Conservation (phyloP, 2,113 vertebrate genomes). For the Chascanopsetta lugubris region DNA sequence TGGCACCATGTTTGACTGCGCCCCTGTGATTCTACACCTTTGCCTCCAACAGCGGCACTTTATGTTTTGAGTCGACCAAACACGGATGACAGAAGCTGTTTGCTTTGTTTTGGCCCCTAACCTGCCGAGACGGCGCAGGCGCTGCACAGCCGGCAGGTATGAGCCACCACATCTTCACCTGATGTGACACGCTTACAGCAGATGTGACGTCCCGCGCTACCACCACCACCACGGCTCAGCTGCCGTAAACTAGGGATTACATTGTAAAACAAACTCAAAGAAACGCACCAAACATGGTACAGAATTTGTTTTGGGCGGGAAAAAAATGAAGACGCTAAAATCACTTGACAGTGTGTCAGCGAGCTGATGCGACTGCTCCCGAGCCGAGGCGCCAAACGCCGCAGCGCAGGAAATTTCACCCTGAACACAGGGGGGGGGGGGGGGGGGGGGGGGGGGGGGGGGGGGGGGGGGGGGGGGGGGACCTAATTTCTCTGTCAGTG, state of each 20-base stretch:
- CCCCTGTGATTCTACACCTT: not conserved
- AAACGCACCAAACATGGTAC: conserved; percentile 13
- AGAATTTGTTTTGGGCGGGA: conserved; percentile 25
- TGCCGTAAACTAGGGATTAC: conserved; percentile 23
- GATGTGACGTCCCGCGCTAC: conserved; percentile 22
- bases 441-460: too few species aligned
- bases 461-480: too few species aligned
- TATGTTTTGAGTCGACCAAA: conserved; percentile 27
- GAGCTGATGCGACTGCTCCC: conserved; percentile 42
- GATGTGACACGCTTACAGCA: conserved; percentile 62
- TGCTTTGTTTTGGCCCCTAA: conserved; percentile 50
- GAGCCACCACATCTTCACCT: conserved; percentile 50
- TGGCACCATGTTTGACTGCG: not conserved
- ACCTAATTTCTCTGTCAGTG: conserved; percentile 64
- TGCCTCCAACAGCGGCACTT: not conserved
- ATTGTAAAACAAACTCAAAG: conserved; percentile 36
- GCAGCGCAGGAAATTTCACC: conserved; percentile 33
- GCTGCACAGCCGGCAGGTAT: conserved; percentile 55
- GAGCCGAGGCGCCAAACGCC: conserved; percentile 40
- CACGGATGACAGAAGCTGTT: conserved; percentile 39
- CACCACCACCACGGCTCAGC: conserved; percentile 4
- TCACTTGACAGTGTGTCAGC: conserved; percentile 47
- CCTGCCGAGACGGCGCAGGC: conserved; percentile 54
- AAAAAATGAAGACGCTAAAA: conserved; percentile 37
- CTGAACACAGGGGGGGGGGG: conserved; percentile 41